Conservation (phyloP, 2,113 vertebrate species). For the Elgaria multicarinata region DNA sequence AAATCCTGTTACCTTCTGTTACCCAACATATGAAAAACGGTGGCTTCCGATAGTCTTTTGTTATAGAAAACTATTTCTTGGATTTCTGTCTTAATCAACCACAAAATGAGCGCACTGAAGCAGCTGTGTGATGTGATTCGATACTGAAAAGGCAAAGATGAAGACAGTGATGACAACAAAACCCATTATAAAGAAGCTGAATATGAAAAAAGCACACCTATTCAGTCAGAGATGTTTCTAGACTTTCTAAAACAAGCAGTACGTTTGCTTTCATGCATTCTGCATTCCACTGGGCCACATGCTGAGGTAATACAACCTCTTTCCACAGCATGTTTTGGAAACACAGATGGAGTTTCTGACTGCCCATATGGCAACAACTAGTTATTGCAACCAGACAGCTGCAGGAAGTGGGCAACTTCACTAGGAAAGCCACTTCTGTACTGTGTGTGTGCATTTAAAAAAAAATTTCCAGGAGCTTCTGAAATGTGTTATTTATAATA, state of each 20-base stretch:
- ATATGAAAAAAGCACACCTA: slow-evolving; percentile 49
- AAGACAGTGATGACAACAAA: slow-evolving; percentile 35
- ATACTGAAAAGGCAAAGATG: slow-evolving; percentile 23
- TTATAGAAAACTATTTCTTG: slow-evolving; percentile 46
- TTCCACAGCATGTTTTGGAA: slow-evolving; percentile 70
- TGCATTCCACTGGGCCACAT: slow-evolving; percentile 76
- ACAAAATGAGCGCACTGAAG: slow-evolving; percentile 11
- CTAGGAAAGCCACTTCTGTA: slow-evolving; percentile 36
- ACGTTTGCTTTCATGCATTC: slow-evolving; percentile 54
- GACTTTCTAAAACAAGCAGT: slow-evolving; percentile 58
- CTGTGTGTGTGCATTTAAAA: slow-evolving; percentile 11
- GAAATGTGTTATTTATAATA: slow-evolving; percentile 46
- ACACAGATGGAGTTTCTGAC: slow-evolving; percentile 55
- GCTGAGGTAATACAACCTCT: slow-evolving; percentile 76
- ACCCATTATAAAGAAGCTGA: slow-evolving; percentile 36
- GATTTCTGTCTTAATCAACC: slow-evolving; percentile 26
- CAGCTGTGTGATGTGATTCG: neutral
- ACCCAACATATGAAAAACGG: slow-evolving; percentile 44
- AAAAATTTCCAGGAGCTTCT: slow-evolving; percentile 41
- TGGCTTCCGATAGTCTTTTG: slow-evolving; percentile 23
- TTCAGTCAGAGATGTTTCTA: slow-evolving; percentile 46
- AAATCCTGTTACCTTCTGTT: slow-evolving; percentile 45
- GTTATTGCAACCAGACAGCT: slow-evolving; percentile 72
- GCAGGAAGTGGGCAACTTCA: slow-evolving; percentile 58
- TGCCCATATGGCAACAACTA: slow-evolving; percentile 68